Base-by-base conservation (phyloP, 1,140 invertebrate species). In the Cardiocondyla obscurior region DNA sequence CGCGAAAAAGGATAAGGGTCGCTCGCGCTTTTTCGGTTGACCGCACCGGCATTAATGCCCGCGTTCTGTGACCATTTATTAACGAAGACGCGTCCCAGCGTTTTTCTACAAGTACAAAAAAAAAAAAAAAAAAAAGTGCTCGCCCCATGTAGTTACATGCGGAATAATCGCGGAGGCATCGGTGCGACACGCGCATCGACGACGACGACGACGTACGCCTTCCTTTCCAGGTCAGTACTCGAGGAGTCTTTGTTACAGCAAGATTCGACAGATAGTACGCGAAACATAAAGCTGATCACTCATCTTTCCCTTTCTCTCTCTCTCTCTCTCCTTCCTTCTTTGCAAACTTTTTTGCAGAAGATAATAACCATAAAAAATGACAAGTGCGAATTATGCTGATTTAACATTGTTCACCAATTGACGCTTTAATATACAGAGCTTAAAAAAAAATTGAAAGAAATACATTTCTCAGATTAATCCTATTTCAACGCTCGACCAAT, bases 261-360 rank as follows among this genome's bases (percentile, higher is more conserved):
- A 81, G 82, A 84, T 76, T 10, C 10, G n/a, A 12, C 19, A 5
- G 83, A 84, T 84, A 83, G 42, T 19, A 19, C 44, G 28, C 33
- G 57, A 44, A 60, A 44, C 16, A 30, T 39, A 55, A 76, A 67
- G 0, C 8, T 19, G 16, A 51, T 53, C 33, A 19, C 70, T 73
- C 53, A 60, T 44, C n/a, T 22, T 7, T 58, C 0, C 0, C 3
- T 42, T 3, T 57, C 33, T 57, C 33, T 58, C 16, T 62, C 7
- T 53, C 14, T 10, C 7, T 36, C n/a, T 22, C 62, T 46, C 22
- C 5, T 22, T 57, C 12, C 3, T n/a, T 19, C n/a, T 60, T 1
- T 60, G 2, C 25, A n/a, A n/a, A n/a, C 12, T 3, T 42, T 4
- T 33, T 22, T 72, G 55, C 10, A n/a, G 44, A 12, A 58, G 22